Percentiles rank a stretch among this genome's conserved stretches.
phyloP scores from a whole-genome alignment of 2,113 vertebrate genomes.

The Nothocercus nigrocapillus region DNA sequence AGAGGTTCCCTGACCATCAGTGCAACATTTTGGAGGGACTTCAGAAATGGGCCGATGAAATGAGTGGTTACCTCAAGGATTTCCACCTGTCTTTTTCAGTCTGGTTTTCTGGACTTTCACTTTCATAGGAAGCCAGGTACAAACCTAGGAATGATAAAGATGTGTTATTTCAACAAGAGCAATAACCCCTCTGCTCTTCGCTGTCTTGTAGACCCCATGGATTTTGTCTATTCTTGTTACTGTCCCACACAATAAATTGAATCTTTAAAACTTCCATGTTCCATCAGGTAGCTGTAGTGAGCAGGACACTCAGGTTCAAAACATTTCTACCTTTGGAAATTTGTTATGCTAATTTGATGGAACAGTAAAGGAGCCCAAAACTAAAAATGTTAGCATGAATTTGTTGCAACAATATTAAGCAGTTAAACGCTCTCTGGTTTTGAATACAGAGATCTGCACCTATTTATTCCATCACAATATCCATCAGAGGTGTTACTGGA shows the following conservation, averaged over 20 bases:
- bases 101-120: conserved; percentile 84
- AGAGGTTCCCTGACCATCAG: background rate
- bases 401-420: background rate
- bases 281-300: background rate
- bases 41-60: background rate
- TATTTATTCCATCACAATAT: background rate
- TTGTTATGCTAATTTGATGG: background rate
- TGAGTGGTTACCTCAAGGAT: conserved; percentile 76
- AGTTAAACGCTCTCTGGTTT: background rate
- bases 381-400: background rate
- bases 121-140: conserved; percentile 85
- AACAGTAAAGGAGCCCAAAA: background rate
- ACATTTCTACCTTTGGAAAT: background rate
- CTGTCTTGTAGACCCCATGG: background rate
- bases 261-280: background rate
- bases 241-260: background rate
- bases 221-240: background rate
- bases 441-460: background rate
- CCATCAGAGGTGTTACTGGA: background rate
- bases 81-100: conserved; percentile 85
- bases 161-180: background rate
- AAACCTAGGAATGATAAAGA: conserved; percentile 72
- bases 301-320: background rate
- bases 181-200: background rate
- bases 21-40: background rate